phyloP scores from a whole-genome alignment of 2,888 invertebrate genomes.

The Ophonus ardosiacus region DNA sequence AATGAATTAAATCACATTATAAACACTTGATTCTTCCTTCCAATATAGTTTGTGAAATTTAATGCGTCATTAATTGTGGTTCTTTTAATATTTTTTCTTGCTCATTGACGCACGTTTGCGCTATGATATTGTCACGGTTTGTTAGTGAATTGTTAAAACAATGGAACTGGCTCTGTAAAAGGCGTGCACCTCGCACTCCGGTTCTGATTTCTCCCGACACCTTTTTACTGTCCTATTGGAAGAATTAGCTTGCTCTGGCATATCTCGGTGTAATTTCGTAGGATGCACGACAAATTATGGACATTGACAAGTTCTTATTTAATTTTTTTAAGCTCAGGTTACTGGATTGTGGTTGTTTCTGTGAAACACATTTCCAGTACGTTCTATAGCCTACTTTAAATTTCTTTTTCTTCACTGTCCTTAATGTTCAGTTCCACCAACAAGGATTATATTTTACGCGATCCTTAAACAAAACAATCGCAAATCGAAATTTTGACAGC shows the following conservation, averaged over 20 bases:
- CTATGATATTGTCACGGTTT: constrained; percentile 52
- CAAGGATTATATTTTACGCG: no score
- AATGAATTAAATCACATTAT: not conserved
- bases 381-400: no score
- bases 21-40: not conserved
- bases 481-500: no score
- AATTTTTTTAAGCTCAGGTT: no score
- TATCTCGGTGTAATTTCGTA: constrained; percentile 3
- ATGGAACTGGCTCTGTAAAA: constrained; percentile 45
- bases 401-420: no score
- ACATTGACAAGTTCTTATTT: not conserved
- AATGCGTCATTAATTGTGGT: constrained; percentile 41
- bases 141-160: constrained; percentile 58
- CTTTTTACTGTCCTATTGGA: not conserved
- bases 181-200: not conserved
- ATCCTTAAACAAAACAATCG: no score
- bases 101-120: constrained; percentile 53
- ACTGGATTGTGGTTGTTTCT: no score
- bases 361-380: no score
- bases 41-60: constrained; percentile 22
- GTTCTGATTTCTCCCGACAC: constrained; percentile 32
- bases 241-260: not conserved
- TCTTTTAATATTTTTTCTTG: constrained; percentile 40
- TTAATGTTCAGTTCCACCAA: no score
- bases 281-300: constrained; percentile 12